phyloP scores from a whole-genome alignment of 2,797 vertebrate genomes.

The Smutsia gigantea region DNA sequence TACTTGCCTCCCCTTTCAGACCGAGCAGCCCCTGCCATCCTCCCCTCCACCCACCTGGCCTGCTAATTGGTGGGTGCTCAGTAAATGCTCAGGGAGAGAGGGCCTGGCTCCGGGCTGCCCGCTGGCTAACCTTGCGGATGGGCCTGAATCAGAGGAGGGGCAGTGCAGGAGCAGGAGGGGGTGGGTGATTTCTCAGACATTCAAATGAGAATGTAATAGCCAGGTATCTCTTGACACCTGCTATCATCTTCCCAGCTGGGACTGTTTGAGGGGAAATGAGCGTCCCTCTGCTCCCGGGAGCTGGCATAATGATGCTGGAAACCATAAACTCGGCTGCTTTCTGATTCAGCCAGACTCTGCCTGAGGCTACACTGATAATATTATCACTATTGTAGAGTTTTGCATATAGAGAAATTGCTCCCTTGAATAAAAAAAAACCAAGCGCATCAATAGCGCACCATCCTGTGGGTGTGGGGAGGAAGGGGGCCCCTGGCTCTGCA shows the following conservation, averaged over 20 bases:
- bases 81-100: rapidly evolving
- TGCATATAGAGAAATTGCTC: slow-evolving; percentile 77
- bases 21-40: neutral
- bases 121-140: neutral
- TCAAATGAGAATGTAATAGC: neutral
- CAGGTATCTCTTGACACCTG: neutral
- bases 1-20: neutral
- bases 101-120: neutral
- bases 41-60: neutral
- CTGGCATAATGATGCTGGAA: slow-evolving; percentile 43
- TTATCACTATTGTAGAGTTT: slow-evolving; percentile 69
- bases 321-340: slow-evolving; percentile 63
- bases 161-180: neutral
- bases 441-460: neutral
- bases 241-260: neutral
- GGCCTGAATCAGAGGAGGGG: neutral
- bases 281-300: neutral
- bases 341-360: slow-evolving; percentile 67
- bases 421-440: slow-evolving; percentile 60
- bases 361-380: slow-evolving; percentile 75
- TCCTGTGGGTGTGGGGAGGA: neutral
- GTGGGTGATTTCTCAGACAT: neutral
- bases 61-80: neutral
- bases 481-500: neutral
- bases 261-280: slow-evolving; percentile 43